Evolutionary conservation across 2,113 vertebrate genomes (phyloP).

Genomic region (Hylia prasina): DNA sequence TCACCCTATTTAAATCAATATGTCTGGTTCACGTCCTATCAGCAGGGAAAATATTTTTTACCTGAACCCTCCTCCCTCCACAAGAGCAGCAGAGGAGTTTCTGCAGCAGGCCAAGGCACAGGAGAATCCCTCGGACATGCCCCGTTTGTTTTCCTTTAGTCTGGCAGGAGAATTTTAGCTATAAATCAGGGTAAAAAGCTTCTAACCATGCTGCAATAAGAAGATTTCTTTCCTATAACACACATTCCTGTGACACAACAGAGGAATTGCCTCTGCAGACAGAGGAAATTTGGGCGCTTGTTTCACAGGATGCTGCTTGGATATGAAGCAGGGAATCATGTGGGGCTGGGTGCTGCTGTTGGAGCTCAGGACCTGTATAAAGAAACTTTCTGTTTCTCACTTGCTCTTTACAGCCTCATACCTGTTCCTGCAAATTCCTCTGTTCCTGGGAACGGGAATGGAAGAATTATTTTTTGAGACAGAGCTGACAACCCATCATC

Average conservation of each 20-base stretch:
- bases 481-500: neutral
- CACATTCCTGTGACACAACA: neutral
- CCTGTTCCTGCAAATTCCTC: neutral
- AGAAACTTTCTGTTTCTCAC: neutral
- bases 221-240: neutral
- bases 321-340: neutral
- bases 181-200: neutral
- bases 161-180: neutral
- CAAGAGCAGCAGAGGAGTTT: neutral
- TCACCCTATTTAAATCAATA: neutral
- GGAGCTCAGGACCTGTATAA: neutral
- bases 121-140: too few species aligned
- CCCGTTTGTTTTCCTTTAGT: neutral
- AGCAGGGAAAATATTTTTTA: neutral
- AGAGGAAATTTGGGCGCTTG: neutral
- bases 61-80: neutral
- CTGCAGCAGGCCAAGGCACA: neutral
- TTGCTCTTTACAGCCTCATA: neutral
- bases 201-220: neutral
- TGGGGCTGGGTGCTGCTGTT: neutral
- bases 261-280: neutral
- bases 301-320: neutral
- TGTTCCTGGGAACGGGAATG: neutral
- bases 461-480: neutral
- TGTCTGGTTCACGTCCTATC: fast-evolving